These are phyloP conservation scores for Tapirus indicus DNA, from an alignment of 2,797 vertebrate species.

Conservation along the genomic window DNA sequence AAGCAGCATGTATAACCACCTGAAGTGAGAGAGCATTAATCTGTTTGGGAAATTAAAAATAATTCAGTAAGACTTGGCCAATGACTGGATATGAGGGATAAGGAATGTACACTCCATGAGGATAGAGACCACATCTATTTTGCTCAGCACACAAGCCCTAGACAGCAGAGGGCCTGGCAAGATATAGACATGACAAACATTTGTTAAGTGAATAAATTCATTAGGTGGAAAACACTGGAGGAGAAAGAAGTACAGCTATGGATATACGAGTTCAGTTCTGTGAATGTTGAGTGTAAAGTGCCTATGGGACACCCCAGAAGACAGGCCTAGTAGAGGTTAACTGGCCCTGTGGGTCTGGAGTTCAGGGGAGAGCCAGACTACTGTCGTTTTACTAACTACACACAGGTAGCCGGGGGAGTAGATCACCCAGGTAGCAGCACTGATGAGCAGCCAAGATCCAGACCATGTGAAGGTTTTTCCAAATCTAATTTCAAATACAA, in stretches of 20 bases:
- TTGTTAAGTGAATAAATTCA: constrained; percentile 52
- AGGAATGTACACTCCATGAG: background rate
- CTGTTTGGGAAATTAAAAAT: constrained; percentile 13
- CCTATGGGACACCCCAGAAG: background rate
- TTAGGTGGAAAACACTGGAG: background rate
- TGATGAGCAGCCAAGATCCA: background rate
- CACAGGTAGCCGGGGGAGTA: background rate
- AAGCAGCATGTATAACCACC: background rate
- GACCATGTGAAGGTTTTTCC: background rate
- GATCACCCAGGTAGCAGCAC: background rate
- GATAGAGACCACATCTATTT: background rate
- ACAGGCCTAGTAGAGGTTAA: background rate
- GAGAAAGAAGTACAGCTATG: background rate
- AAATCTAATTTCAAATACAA: constrained; percentile 48
- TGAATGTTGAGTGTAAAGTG: background rate
- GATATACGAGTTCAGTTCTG: constrained; percentile 32
- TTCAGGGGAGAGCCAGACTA: background rate
- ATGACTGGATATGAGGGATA: background rate
- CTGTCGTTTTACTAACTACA: background rate
- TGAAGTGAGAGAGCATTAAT: background rate
- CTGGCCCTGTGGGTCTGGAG: background rate
- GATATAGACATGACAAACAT: background rate
- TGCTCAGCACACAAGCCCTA: background rate
- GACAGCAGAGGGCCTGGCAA: background rate
- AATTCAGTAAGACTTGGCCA: background rate